Percentiles rank a stretch among this genome's conserved stretches.
Conservation (phyloP, 2,888 invertebrate species). For the Hypercompe scribonia region DNA sequence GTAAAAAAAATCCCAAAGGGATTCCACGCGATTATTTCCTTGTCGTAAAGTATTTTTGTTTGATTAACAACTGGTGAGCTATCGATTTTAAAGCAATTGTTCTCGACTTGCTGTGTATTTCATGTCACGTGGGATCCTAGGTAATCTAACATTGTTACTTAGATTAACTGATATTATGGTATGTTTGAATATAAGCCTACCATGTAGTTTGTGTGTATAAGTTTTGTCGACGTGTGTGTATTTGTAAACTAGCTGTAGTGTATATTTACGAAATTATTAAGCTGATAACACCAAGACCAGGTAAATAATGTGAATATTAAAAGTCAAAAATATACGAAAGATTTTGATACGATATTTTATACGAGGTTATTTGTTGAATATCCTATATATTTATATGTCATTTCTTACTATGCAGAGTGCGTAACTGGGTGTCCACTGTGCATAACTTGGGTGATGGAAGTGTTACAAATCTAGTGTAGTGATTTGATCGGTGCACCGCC, state of each 20-base stretch:
- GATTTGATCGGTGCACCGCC: background rate
- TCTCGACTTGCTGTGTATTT: constrained; percentile 25
- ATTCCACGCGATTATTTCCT: constrained; percentile 65
- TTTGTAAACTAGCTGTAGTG: constrained; percentile 47
- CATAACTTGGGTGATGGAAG: too few relatives aligned
- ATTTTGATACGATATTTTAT: constrained; percentile 20
- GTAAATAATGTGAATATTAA: constrained; percentile 26
- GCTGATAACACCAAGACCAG: constrained; percentile 39
- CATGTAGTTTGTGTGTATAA: constrained; percentile 30
- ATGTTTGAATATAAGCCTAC: constrained; percentile 40
- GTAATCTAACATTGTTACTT: constrained; percentile 68
- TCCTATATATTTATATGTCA: constrained; percentile 2
- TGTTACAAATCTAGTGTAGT: constrained; percentile 1
- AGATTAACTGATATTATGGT: constrained; percentile 33
- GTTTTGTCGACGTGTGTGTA: constrained; percentile 41
- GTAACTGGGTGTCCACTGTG: background rate
- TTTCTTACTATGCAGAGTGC: background rate
- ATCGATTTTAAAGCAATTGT: constrained; percentile 20
- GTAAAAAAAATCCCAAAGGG: constrained; percentile 61
- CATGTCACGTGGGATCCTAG: constrained; percentile 61
- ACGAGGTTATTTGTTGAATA: constrained; percentile 12
- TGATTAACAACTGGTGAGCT: constrained; percentile 16
- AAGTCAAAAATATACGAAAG: constrained; percentile 11
- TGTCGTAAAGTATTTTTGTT: constrained; percentile 29
- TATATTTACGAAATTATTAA: constrained; percentile 26